Conservation (phyloP, 2,113 vertebrate genomes). For the Bubo bubo region DNA sequence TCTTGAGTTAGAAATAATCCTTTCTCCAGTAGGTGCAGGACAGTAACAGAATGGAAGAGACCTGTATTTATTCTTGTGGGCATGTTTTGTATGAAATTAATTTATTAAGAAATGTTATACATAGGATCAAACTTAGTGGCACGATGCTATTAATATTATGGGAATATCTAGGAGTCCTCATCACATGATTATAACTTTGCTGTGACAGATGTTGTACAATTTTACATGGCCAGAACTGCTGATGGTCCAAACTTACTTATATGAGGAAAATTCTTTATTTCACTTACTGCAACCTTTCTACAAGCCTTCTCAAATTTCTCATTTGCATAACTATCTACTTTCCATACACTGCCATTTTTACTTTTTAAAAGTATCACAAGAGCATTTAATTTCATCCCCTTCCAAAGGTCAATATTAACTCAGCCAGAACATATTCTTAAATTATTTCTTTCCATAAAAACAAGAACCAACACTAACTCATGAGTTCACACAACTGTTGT, state of each 20-base stretch:
- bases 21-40: background rate
- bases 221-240: background rate
- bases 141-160: background rate
- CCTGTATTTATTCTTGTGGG: background rate
- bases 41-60: background rate
- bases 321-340: background rate
- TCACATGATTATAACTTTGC: background rate
- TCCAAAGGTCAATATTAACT: background rate
- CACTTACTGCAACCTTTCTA: background rate
- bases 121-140: background rate
- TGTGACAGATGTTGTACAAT: background rate
- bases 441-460: background rate
- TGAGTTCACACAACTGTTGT: background rate
- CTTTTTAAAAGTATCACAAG: background rate
- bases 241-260: background rate
- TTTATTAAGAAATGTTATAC: background rate
- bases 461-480: background rate
- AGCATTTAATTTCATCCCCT: background rate
- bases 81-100: background rate
- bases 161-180: background rate
- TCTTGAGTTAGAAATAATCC: background rate
- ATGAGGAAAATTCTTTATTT: background rate
- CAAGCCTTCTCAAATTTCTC: background rate
- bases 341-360: background rate
- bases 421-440: background rate